Percentiles rank a stretch among this genome's conserved stretches.
phyloP scores from a whole-genome alignment of 2,888 invertebrate genomes.

The Noctua pronuba region DNA sequence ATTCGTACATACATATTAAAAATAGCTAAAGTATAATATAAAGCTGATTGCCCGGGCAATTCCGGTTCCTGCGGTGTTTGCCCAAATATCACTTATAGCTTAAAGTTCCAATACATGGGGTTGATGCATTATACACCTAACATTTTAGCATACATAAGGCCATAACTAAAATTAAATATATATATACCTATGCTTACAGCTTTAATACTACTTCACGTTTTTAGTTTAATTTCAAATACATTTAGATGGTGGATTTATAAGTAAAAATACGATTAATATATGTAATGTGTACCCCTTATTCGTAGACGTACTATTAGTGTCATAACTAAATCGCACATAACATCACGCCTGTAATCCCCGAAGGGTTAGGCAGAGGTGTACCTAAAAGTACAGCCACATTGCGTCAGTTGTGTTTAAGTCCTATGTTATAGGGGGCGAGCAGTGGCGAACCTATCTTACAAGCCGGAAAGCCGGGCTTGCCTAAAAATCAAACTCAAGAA shows the following conservation, averaged over 20 bases:
- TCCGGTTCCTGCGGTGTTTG: constrained; percentile 56
- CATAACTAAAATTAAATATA: constrained; percentile 23
- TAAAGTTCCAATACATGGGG: constrained; percentile 34
- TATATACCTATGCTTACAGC: constrained; percentile 51
- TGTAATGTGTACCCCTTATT: constrained; percentile 36
- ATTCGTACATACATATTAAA: constrained; percentile 28
- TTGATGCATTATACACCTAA: constrained; percentile 39
- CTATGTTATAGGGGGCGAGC: neutral
- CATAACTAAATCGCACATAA: neutral
- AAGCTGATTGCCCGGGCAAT: constrained; percentile 34
- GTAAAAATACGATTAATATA: constrained; percentile 50
- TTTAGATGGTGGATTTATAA: constrained; percentile 45
- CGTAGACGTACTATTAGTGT: constrained; percentile 17
- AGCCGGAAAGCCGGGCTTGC: too few species aligned
- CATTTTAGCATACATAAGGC: constrained; percentile 52
- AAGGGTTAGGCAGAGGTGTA: neutral
- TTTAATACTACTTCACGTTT: constrained; percentile 39
- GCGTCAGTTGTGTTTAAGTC: neutral
- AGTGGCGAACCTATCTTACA: too few species aligned
- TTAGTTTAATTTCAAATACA: constrained; percentile 44
- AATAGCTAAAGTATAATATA: constrained; percentile 26
- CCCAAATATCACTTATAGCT: constrained; percentile 25
- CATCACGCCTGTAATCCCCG: neutral
- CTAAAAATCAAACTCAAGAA: too few species aligned
- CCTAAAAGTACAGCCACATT: neutral